Evolutionary conservation across 2,113 vertebrate species (phyloP).

Genomic region (Epinephelus lanceolatus): DNA sequence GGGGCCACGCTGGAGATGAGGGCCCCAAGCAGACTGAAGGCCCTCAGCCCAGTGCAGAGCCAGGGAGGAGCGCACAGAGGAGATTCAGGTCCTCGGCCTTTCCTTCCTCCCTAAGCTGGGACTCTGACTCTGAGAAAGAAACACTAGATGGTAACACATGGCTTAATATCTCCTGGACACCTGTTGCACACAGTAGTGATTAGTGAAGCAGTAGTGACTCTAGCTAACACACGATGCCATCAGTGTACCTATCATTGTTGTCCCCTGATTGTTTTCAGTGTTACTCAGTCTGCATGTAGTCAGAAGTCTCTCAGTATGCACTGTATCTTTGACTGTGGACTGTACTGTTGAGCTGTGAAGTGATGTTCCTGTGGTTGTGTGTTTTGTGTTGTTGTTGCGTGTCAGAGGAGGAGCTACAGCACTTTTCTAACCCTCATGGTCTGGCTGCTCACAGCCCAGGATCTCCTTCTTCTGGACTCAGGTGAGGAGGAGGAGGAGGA

Average conservation of each 20-base stretch:
- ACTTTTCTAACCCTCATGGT: constrained; percentile 88
- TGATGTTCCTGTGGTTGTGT: constrained; percentile 77
- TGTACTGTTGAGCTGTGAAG: constrained; percentile 54
- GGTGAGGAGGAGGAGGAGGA: constrained; percentile 76
- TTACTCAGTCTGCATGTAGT: constrained; percentile 56
- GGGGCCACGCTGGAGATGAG: constrained; percentile 58
- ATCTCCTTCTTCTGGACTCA: constrained; percentile 82
- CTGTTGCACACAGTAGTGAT: neutral
- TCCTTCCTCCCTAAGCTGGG: constrained; percentile 86
- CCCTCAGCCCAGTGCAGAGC: constrained; percentile 50
- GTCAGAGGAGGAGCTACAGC: constrained; percentile 87
- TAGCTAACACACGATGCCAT: constrained; percentile 8
- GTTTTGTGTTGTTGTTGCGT: constrained; percentile 71
- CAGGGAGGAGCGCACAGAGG: constrained; percentile 71
- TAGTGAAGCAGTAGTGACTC: neutral
- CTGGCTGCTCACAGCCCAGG: constrained; percentile 88
- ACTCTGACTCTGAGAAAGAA: constrained; percentile 88
- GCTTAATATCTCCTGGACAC: constrained; percentile 8
- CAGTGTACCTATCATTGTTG: constrained; percentile 23
- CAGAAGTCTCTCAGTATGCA: constrained; percentile 49
- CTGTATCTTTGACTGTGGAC: constrained; percentile 49
- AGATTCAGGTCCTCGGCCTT: constrained; percentile 82
- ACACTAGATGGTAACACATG: constrained; percentile 79
- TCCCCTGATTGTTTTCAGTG: constrained; percentile 54
- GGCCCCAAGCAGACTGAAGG: constrained; percentile 46